A percentile compares a stretch with the other conserved stretches of the same genome.
Evolutionary conservation across 2,888 invertebrate genomes (phyloP).

Genomic region (Koerneria pararmatus): DNA sequence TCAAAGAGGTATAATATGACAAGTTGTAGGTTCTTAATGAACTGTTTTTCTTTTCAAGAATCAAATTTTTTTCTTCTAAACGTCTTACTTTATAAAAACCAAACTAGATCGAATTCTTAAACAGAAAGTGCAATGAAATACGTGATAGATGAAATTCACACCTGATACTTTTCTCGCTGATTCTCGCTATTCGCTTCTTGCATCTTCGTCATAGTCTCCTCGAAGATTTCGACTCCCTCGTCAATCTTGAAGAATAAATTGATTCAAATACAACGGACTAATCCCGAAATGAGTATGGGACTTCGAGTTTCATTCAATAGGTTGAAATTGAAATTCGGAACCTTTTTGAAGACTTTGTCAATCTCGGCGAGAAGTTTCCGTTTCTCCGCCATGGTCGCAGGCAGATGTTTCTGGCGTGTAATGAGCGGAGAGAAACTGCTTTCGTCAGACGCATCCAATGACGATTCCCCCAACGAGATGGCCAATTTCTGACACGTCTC

Average conservation of each 20-base stretch:
- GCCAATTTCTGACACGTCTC: no score
- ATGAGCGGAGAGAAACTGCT: no score
- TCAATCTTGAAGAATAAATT: slow-evolving; percentile 48
- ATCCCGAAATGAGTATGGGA: not conserved
- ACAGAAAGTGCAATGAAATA: not conserved
- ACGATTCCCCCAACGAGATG: no score
- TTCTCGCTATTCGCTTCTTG: slow-evolving; percentile 58
- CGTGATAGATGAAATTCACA: not conserved
- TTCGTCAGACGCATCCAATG: no score
- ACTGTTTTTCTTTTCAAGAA: not conserved
- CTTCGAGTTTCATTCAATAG: not conserved
- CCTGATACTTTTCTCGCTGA: slow-evolving; percentile 57
- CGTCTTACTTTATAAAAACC: no score
- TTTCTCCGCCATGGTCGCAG: slow-evolving; percentile 53
- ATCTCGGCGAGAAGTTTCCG: slow-evolving; percentile 57
- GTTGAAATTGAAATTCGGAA: slow-evolving; percentile 21
- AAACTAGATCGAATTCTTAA: not conserved
- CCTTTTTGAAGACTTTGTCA: slow-evolving; percentile 59
- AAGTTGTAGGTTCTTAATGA: not conserved
- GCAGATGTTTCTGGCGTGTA: slow-evolving; percentile 18
- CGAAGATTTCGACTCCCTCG: slow-evolving; percentile 58
- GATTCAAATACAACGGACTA: not conserved
- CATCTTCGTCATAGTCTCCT: slow-evolving; percentile 58
- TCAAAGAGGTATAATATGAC: not conserved
- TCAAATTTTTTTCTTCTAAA: not conserved